phyloP scores from a whole-genome alignment of 2,888 invertebrate genomes.

The Protula sp. region DNA sequence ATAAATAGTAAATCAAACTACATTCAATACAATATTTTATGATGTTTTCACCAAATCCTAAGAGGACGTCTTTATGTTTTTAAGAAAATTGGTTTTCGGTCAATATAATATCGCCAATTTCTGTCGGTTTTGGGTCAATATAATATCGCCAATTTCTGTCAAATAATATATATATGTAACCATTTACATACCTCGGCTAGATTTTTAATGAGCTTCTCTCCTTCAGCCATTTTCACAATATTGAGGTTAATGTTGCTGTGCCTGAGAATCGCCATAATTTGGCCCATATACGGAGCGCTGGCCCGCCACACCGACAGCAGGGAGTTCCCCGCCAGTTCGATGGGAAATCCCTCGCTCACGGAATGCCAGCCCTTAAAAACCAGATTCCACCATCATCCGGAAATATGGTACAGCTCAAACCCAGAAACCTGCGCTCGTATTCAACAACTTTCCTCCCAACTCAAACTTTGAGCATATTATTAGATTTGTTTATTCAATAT shows the following conservation, averaged over 20 bases:
- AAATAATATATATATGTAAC: background rate
- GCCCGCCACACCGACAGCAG: conserved; percentile 22
- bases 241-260: conserved; percentile 29
- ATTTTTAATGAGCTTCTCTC: conserved; percentile 10
- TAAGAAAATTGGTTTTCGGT: too few species aligned
- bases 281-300: conserved; percentile 35
- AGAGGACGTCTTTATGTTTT: too few species aligned
- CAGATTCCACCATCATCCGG: too few species aligned
- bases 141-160: too few species aligned
- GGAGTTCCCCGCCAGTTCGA: conserved; percentile 29
- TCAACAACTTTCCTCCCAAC: background rate
- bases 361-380: conserved; percentile 43
- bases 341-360: conserved; percentile 27
- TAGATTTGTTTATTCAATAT: too few species aligned
- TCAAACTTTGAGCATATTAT: background rate
- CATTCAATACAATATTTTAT: too few species aligned
- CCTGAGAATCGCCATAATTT: conserved; percentile 39
- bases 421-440: background rate
- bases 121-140: too few species aligned
- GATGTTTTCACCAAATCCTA: too few species aligned
- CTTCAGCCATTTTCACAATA: conserved; percentile 11
- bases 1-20: too few species aligned
- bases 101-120: too few species aligned
- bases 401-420: background rate
- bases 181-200: conserved; percentile 11